Evolutionary conservation across 2,888 invertebrate genomes (phyloP), one percentile per base, ranked within the genome.

Genomic region (Cheilosia grossa): DNA sequence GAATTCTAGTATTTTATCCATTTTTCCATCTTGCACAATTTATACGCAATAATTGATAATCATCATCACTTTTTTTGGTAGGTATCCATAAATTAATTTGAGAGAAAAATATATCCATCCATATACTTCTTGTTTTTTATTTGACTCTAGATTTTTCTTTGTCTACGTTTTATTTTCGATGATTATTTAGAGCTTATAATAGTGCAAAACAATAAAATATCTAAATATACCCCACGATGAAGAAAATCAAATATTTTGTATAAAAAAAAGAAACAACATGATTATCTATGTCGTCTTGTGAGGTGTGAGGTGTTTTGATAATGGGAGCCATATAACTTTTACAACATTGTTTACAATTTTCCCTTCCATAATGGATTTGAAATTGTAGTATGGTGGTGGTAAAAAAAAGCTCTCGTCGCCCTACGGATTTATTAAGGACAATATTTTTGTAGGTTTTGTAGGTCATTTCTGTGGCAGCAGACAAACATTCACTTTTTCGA

Each of bases 401-500:
- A 10, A 19, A 4, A 51, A 27, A 51, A 51, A 24, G 51, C 51
- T 51, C 51, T 15, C 51, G 2, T 10, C 4, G 10, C 4, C 21
- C 10, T n/a, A 19, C 13, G 17, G 17, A 30, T 10, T 47, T 44
- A 9, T 9, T 24, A 61, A 44, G 61, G 44, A 44, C 61, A 61
- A 61, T 10, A 37, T 33, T 33, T 17, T 15, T 61, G 13, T 9
- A 9, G 61, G 4, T 27, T 44, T 47, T 61, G 61, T 61, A 61
- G 61, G 61, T 61, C 61, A 61, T 44, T 44, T 27, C 4, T 42
- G 30, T 21, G 44, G n/a, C 17, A 27, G 61, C 17, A 42, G 27
- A 27, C n/a, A 27, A 27, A 17, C 24, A 61, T 51, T 61, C 61
- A 61, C 61, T 61, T 61, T 61, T 21, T 0, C 17, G 24, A 19